These are phyloP conservation scores for Gari tellinella DNA, from an alignment of 2,888 invertebrate species.

Conservation along the genomic window DNA sequence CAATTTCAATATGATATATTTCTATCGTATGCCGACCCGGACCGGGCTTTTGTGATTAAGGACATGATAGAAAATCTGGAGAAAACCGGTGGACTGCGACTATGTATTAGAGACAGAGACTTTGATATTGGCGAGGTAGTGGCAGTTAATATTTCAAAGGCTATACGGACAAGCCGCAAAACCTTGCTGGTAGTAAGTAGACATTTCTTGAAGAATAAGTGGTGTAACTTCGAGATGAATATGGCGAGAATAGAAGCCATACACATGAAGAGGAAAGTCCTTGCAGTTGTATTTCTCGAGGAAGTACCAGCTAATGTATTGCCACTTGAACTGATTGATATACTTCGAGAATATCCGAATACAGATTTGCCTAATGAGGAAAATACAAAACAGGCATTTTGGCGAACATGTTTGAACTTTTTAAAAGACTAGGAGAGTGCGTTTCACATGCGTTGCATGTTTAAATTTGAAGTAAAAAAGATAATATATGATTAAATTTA, in stretches of 20 bases:
- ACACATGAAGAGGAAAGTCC: constrained; percentile 44
- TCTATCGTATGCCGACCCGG: constrained; percentile 64
- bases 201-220: constrained; percentile 59
- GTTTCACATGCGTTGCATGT: too few relatives aligned
- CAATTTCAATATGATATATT: constrained; percentile 65
- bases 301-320: constrained; percentile 41
- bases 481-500: too few relatives aligned
- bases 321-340: constrained; percentile 39
- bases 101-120: constrained; percentile 59
- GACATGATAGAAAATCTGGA: constrained; percentile 58
- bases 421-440: constrained; percentile 4
- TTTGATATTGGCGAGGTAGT: constrained; percentile 64
- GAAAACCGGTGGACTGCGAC: constrained; percentile 16
- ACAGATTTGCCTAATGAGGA: constrained; percentile 37
- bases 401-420: constrained; percentile 40
- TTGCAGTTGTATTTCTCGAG: constrained; percentile 57
- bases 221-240: constrained; percentile 70
- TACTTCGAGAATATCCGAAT: constrained; percentile 41
- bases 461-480: too few relatives aligned
- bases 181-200: constrained; percentile 62
- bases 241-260: constrained; percentile 63
- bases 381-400: constrained; percentile 26
- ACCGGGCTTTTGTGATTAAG: constrained; percentile 49
- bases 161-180: constrained; percentile 63
- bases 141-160: constrained; percentile 61